Evolutionary conservation across 2,113 vertebrate genomes (phyloP), one percentile per base, ranked within the genome.

Genomic region (Benitochromis conjunctus): DNA sequence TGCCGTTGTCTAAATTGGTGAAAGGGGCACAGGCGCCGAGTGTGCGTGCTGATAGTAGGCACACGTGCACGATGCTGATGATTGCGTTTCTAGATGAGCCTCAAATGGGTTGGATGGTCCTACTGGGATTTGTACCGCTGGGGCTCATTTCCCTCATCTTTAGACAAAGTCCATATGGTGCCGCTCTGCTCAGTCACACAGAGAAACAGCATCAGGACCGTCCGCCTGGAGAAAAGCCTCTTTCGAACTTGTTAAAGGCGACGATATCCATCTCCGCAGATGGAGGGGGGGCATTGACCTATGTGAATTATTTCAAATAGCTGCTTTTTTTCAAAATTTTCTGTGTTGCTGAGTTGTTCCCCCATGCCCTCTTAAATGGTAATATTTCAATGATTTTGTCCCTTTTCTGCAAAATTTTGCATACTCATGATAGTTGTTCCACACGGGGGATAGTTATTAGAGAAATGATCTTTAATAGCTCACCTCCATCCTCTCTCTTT

Each of bases 81-180:
- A 77, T 53, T 93, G 91, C 80, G 36, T 87, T 92, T 87, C 77
- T 55, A 83, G 31, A 79, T 24, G 34, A 88, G 79, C 81, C 84
- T 83, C 85, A 60, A 91, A 92, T 86, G 90, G 78, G 87, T 82
- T 79, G 86, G 18, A 86, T 55, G 78, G 86, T 94, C 84, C 93
- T 87, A 62, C 66, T 88, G 92, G 92, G 93, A 92, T 91, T 95
- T 87, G 60, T 81, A 66, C 89, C 83, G 85, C 29, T 88, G 86
- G 80, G 92, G 90, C 92, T 93, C 89, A 92, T 95, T 95, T 92
- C 82, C 85, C 85, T 89, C 91, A 91, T 90, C 86, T 90, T 21
- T 89, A 92, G 88, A 86, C 89, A 69, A 86, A 89, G 90, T 93
- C 94, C 93, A 94, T 89, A 92, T 93, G 93, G 92, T 87, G 88